phyloP scores from a whole-genome alignment of 1,140 invertebrate species.

The Choristoneura fumiferana region DNA sequence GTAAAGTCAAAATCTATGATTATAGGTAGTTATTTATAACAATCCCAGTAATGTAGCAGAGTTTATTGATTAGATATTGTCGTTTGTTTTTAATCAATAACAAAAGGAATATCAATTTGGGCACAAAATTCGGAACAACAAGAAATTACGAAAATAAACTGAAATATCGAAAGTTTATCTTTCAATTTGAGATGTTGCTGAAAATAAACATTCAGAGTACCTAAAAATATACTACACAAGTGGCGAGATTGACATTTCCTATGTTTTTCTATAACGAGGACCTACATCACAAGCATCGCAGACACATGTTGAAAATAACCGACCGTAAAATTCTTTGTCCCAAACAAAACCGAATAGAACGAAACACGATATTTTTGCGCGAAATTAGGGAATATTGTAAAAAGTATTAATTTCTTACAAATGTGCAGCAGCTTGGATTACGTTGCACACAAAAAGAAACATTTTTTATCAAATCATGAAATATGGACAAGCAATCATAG shows the following conservation, averaged over 20 bases:
- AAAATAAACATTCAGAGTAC: conserved; percentile 6
- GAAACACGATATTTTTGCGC: conserved; percentile 72
- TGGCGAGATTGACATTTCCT: conserved; percentile 17
- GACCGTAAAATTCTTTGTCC: conserved; percentile 48
- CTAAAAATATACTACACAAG: conserved; percentile 16
- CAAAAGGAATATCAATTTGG: too few relatives aligned
- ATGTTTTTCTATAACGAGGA: conserved; percentile 24
- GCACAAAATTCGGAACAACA: too few relatives aligned
- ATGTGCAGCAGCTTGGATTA: conserved; percentile 64
- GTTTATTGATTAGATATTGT: too few relatives aligned
- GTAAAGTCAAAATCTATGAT: too few relatives aligned
- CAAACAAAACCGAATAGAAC: conserved; percentile 29
- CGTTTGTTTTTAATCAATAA: too few relatives aligned
- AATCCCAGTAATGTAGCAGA: too few relatives aligned
- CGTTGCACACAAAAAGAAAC: conserved; percentile 43
- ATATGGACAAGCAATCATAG: conserved; percentile 55
- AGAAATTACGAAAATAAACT: too few relatives aligned
- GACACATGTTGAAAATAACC: conserved; percentile 57
- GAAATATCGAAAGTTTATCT: not conserved
- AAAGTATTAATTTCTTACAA: conserved; percentile 67
- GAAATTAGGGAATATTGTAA: conserved; percentile 67
- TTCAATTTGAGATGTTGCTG: not conserved
- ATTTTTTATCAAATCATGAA: conserved; percentile 47
- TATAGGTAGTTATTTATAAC: too few relatives aligned
- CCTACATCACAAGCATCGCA: conserved; percentile 53